Base-by-base conservation (phyloP, 2,888 invertebrate species). In the Tineola bisselliella region DNA sequence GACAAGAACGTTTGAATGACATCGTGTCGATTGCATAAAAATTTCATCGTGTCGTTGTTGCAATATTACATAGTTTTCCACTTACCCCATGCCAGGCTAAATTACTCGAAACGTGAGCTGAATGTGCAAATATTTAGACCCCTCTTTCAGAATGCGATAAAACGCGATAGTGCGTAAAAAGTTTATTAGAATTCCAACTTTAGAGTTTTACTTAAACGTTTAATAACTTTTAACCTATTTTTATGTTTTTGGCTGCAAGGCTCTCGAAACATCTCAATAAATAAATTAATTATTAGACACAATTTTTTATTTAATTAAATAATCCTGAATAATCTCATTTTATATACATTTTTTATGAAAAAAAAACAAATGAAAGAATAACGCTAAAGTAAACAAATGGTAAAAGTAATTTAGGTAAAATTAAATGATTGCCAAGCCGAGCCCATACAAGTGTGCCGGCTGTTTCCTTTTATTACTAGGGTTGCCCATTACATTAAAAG, bases 391-490 rank as follows among this genome's bases (percentile, higher is more conserved):
- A 58, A 25, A 58, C 58, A 58, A 58, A 58, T 33, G 33, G 58
- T 30, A 58, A 58, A 58, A n/a, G 58, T 72, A 77, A 79, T 78
- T 77, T 70, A 71, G 70, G 69, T 72, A 73, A 74, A 74, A 62
- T 65, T 61, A 69, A 69, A 76, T 74, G 79, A 79, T 81, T 79
- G 77, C 76, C 76, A 74, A 77, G 79, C 75, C 71, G 80, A 79
- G 77, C 76, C 84, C 84, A 70, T 84, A 86, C 79, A 84, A 86
- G 75, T 74, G 69, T 64, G 67, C 74, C 83, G 79, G 80, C 80
- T 81, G 83, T 70, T 71, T 67, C 65, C 67, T 69, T 48, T 48
- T 48, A 38, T 38, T 48, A 17, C 48, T 48, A 48, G 48, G 48
- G 48, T 48, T 48, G 48, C 8, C 48, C 13, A 48, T 6, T 38